Percentiles rank a stretch among this genome's conserved stretches.
Evolutionary conservation across 2,888 invertebrate species (phyloP).

Genomic region (Netelia melanura): DNA sequence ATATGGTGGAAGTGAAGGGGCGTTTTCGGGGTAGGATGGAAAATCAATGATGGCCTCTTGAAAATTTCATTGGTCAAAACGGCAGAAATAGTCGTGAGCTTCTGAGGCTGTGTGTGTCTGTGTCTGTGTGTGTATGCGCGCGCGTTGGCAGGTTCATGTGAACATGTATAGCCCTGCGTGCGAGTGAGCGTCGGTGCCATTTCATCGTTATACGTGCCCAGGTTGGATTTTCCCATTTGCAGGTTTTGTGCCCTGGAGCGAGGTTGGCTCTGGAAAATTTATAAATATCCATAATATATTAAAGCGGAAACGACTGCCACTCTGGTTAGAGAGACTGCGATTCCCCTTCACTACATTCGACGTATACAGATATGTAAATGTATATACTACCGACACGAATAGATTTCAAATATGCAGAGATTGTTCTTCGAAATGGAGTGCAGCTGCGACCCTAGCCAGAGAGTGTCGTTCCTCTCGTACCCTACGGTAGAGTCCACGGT

Average conservation of each 20-base stretch:
- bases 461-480: constrained; percentile 70
- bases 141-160: neutral
- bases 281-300: constrained; percentile 80
- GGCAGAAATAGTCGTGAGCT: constrained; percentile 76
- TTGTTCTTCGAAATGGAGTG: constrained; percentile 80
- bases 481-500: constrained; percentile 8
- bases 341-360: constrained; percentile 38
- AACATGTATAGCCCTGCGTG: neutral
- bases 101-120: constrained; percentile 50
- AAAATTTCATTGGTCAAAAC: constrained; percentile 80
- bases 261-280: constrained; percentile 75
- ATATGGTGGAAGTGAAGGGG: constrained; percentile 72
- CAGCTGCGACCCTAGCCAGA: constrained; percentile 77
- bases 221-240: constrained; percentile 58
- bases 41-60: constrained; percentile 81
- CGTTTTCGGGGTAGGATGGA: constrained; percentile 69
- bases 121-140: neutral
- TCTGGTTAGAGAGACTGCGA: constrained; percentile 54
- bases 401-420: constrained; percentile 83
- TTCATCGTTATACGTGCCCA: constrained; percentile 67
- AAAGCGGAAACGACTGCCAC: constrained; percentile 69
- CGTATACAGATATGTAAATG: constrained; percentile 35
- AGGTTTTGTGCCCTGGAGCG: constrained; percentile 27
- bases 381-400: constrained; percentile 71
- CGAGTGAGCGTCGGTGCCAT: constrained; percentile 59